Evolutionary conservation across 2,797 vertebrate species (phyloP).

Genomic region (Psittacula echo): DNA sequence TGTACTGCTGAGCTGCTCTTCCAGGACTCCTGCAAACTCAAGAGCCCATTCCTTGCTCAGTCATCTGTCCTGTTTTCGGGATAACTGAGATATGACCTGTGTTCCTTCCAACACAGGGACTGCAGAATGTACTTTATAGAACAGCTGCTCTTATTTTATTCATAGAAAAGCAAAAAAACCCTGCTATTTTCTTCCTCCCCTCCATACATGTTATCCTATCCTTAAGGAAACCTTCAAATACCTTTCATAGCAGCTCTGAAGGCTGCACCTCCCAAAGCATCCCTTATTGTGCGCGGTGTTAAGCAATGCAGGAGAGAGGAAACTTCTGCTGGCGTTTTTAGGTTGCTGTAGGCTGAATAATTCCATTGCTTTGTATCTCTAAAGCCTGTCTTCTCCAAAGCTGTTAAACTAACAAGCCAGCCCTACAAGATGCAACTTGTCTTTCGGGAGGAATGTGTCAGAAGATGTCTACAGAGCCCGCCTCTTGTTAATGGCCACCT

Average conservation of each 20-base stretch:
- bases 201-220: not conserved
- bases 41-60: not conserved
- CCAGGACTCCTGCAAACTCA: not conserved
- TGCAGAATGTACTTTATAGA: not conserved
- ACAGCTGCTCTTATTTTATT: not conserved
- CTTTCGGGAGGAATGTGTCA: not conserved
- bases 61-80: not conserved
- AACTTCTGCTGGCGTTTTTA: not conserved
- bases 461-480: not conserved
- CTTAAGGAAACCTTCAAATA: not conserved
- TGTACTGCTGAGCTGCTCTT: not conserved
- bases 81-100: not conserved
- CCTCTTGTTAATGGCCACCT: not conserved
- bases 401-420: not conserved
- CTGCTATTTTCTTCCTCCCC: not conserved
- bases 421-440: not conserved
- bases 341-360: constrained; percentile 27
- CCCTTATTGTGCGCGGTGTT: not conserved
- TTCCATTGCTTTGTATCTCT: not conserved
- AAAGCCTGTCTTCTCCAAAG: not conserved
- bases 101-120: not conserved
- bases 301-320: not conserved
- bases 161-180: not conserved
- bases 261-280: not conserved
- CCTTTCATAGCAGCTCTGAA: not conserved